phyloP scores from a whole-genome alignment of 2,113 vertebrate species.

The Irena cyanogastra region DNA sequence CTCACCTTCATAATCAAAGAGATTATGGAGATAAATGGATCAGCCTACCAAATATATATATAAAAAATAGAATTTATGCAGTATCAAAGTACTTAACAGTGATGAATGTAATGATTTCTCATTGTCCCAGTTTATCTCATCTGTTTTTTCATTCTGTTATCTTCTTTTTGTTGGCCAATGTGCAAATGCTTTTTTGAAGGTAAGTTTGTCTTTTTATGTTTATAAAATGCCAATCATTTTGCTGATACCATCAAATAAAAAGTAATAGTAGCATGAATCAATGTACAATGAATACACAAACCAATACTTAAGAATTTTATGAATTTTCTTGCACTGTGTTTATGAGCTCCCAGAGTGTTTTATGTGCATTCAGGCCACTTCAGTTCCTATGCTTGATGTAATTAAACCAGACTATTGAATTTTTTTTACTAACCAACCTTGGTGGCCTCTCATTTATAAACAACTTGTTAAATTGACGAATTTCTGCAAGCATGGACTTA shows the following conservation, averaged over 20 bases:
- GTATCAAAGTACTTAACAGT: not conserved
- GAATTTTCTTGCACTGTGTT: not conserved
- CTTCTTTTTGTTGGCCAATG: not conserved
- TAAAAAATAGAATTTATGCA: not conserved
- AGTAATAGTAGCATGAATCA: not conserved
- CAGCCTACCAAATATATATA: too few relatives aligned
- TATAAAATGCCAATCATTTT: not conserved
- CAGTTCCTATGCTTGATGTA: not conserved
- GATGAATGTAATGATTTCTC: not conserved
- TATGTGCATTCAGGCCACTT: not conserved
- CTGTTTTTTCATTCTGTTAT: not conserved
- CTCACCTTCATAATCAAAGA: not conserved
- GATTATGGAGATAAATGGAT: not conserved
- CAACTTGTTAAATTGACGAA: not conserved
- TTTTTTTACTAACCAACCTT: not conserved
- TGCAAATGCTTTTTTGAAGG: not conserved
- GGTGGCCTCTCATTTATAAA: constrained; percentile 16
- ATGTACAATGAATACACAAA: not conserved
- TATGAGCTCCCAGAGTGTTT: not conserved
- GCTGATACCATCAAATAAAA: not conserved
- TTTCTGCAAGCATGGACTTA: not conserved
- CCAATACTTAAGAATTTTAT: not conserved
- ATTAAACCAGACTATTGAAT: not conserved
- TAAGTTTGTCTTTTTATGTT: not conserved
- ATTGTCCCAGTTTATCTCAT: not conserved